Base-by-base conservation (phyloP, 53 echinoderm and acorn worm genomes). In the Holothuria leucospilota region DNA sequence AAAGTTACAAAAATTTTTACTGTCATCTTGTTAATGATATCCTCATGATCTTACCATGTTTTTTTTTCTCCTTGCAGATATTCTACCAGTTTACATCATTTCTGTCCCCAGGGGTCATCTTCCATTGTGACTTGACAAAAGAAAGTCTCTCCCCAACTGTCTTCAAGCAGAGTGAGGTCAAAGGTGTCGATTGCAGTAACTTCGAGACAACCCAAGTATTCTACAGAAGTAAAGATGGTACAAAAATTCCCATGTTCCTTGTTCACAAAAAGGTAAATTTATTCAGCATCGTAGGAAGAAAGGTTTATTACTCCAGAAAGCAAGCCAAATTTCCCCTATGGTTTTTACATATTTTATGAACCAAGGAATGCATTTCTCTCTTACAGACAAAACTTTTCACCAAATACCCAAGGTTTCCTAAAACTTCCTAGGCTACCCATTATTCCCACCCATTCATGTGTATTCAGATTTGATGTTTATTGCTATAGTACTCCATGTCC, bases 61-160 rank as follows among this genome's bases (percentile, higher is more conserved):
- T 62, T 82, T 62, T 82, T 34, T 20, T 27, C 39, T 29, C 21
- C 41, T 53, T n/a, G 20, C 91, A 96, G 96, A 96, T 94, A 24
- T 96, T 96, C 93, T 96, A 96, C 91, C 96, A 94, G 90, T 96
- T 96, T 77, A 94, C 94, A 8, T 96, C 96, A 8, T 96, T 96
- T 91, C 90, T 94, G 39, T 93, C 94, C 12, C 94, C 96, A 6
- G 93, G 96, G 10, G 69, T 94, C 89, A 96, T 96, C 71, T 94
- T 89, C 84, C 89, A 87, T 59, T 94, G 96, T 89, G 94, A 96
- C 77, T 72, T 96, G 69, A 88, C 88, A 21, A 79, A 87, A 27
- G 86, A 82, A 39, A 58, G 59, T 38, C 89, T 94, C 23, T 86
- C 91, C 29, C 96, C 96, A 27, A 74, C 85, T 15, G 67, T 91